Evolutionary conservation across 1,140 invertebrate genomes (phyloP).

Genomic region (Eumaeus atala): DNA sequence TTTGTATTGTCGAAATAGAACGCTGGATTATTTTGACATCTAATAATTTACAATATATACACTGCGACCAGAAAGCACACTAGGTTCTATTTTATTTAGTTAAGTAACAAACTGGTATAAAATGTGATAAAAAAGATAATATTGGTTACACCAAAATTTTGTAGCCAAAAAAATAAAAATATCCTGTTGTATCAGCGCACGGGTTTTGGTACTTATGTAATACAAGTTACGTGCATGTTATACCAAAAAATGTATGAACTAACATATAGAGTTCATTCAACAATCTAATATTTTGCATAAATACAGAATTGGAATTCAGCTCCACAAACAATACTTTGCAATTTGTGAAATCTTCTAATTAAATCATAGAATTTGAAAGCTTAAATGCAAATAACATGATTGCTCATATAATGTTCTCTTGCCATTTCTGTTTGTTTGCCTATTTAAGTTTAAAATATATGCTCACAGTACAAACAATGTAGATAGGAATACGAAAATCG

Average conservation of each 20-base stretch:
- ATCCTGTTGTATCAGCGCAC: not conserved
- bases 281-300: not conserved
- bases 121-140: slow-evolving; percentile 5
- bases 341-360: not conserved
- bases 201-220: slow-evolving; percentile 8
- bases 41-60: no score
- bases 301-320: not conserved
- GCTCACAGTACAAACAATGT: slow-evolving; percentile 3
- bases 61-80: no score
- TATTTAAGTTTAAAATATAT: slow-evolving; percentile 6
- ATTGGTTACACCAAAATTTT: not conserved
- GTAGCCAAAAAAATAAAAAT: not conserved
- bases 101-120: not conserved
- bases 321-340: not conserved
- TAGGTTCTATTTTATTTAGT: no score
- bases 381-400: not conserved
- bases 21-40: no score
- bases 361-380: not conserved
- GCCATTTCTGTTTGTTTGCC: slow-evolving; percentile 10
- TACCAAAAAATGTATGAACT: slow-evolving; percentile 7
- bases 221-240: not conserved
- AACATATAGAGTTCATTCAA: slow-evolving; percentile 2
- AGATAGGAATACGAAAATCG: not conserved
- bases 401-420: slow-evolving; percentile 10
- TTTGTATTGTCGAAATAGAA: no score